Evolutionary conservation across 2,888 invertebrate species (phyloP).

Genomic region (Lysandra bellargus): DNA sequence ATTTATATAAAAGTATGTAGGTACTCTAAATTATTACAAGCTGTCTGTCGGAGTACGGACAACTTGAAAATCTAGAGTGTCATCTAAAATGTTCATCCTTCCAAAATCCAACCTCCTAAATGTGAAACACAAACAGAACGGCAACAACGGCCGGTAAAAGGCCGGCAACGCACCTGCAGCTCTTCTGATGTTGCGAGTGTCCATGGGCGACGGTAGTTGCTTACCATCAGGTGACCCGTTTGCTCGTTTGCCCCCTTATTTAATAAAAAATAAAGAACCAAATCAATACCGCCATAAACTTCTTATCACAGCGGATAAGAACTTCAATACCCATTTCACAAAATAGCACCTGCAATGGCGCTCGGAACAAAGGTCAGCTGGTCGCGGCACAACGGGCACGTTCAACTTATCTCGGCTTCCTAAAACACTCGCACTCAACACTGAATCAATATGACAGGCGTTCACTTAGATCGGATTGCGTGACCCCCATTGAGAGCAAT

Average conservation of each 20-base stretch:
- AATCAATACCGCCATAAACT: neutral
- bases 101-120: neutral
- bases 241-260: too few species aligned
- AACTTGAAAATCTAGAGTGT: too few species aligned
- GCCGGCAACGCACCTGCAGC: too few species aligned
- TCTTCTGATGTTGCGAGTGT: too few species aligned
- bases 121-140: neutral
- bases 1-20: too few species aligned
- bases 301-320: neutral
- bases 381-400: slow-evolving; percentile 63
- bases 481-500: slow-evolving; percentile 55
- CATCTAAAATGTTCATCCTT: neutral
- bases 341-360: slow-evolving; percentile 22
- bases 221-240: too few species aligned
- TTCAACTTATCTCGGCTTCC: slow-evolving; percentile 64
- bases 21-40: too few species aligned
- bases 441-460: slow-evolving; percentile 70
- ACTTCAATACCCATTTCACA: slow-evolving; percentile 18
- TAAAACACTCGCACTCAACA: slow-evolving; percentile 63
- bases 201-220: too few species aligned
- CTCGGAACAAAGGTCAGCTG: slow-evolving; percentile 47
- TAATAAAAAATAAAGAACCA: neutral
- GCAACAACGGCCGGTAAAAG: too few species aligned
- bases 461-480: slow-evolving; percentile 66
- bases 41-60: too few species aligned